Base-by-base conservation (phyloP, 2,888 invertebrate genomes). In the Petrolisthes cinctipes region DNA sequence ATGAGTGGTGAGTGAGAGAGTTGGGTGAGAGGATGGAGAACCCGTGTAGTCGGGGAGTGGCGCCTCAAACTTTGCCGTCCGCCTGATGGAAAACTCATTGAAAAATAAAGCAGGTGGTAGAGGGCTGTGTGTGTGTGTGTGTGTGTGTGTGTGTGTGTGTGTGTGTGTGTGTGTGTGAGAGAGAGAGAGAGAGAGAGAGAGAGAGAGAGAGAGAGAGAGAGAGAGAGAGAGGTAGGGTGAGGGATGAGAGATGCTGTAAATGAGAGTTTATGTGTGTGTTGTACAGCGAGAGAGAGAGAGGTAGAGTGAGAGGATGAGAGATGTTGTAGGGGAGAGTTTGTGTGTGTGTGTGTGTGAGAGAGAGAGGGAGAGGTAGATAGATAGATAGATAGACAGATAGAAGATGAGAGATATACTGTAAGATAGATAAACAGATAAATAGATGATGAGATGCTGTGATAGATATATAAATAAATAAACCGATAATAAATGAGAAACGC, bases 1-100 rank as follows among this genome's bases (percentile, higher is more conserved):
- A 37, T 23, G 66, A 51, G 61, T 37, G 81, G 54, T 14, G 6
- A 14, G 6, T 9, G 61, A 14, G 6, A 14, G 61, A 61, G 61
- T 61, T 61, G 61, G 61, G 61, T 61, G 7, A 79, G 23, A 81
- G 66, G 81, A 81, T 81, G 81, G 81, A 66, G 37, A 81, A 81
- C 61, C 51, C 81, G 66, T 81, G 81, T 81, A 57, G 23, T 23
- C 9, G 23, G 37, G 61, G 81, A 81, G 81, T 81, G 81, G 66
- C 37, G 53, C 11, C 37, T 11, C 66, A 66, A 81, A 81, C 81
- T 81, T 81, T 81, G 66, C 37, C 54, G 66, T 37, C 61, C 23
- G 80, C 80, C 14, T 80, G 81, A 81, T 81, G 81, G 81, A 81
- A 81, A 81, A 81, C 81, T 81, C 81, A 81, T 81, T 23, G 66